These are phyloP conservation scores for Parapristionchus giblindavisi DNA, from an alignment of 2,888 invertebrate genomes.

Conservation along the genomic window DNA sequence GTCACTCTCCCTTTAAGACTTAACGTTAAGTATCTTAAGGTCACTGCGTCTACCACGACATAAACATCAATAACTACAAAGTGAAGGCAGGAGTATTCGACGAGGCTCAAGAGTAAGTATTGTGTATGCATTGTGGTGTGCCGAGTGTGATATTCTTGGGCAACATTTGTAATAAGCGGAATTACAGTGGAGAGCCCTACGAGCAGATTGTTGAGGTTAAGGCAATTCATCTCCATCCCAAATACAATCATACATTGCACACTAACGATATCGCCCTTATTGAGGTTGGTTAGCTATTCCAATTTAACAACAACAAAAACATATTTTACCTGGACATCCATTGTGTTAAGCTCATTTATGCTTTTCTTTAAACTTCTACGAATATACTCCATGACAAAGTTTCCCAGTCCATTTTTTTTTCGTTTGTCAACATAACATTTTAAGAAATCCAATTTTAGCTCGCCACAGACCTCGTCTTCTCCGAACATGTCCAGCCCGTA, in stretches of 20 bases:
- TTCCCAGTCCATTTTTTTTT: too few relatives aligned
- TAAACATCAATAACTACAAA: slow-evolving; percentile 39
- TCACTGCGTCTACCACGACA: slow-evolving; percentile 47
- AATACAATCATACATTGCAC: slow-evolving; percentile 39
- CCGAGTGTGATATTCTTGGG: too few relatives aligned
- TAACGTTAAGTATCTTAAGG: too few relatives aligned
- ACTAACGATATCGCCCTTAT: slow-evolving; percentile 45
- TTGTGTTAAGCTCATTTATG: too few relatives aligned
- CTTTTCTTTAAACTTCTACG: too few relatives aligned
- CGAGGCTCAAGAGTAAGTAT: slow-evolving; percentile 38
- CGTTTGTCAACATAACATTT: too few relatives aligned
- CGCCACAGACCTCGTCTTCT: slow-evolving; percentile 34
- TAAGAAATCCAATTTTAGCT: too few relatives aligned
- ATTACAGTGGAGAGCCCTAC: slow-evolving; percentile 37
- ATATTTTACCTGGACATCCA: too few relatives aligned
- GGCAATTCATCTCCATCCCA: slow-evolving; percentile 44
- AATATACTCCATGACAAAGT: too few relatives aligned
- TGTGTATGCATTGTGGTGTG: too few relatives aligned
- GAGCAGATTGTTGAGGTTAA: slow-evolving; percentile 41
- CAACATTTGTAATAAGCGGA: background rate
- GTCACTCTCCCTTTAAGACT: too few relatives aligned
- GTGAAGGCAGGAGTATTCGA: slow-evolving; percentile 49
- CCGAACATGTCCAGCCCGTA: slow-evolving; percentile 43
- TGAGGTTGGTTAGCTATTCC: slow-evolving; percentile 35
- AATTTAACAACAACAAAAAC: too few relatives aligned